Conservation (phyloP, 2,888 invertebrate genomes). For the Trimorus sp. region DNA sequence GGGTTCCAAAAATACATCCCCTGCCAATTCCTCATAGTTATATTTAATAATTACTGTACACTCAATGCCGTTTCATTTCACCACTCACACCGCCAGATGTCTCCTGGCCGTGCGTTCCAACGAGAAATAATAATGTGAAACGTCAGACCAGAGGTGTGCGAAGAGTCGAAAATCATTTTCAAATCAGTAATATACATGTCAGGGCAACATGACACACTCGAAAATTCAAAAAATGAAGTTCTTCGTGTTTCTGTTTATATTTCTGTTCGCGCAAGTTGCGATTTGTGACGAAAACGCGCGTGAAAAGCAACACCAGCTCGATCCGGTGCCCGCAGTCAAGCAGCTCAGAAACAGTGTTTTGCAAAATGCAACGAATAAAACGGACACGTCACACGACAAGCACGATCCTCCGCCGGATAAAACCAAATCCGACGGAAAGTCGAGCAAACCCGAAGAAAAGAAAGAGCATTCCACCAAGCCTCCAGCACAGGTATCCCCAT, state of each 20-base stretch:
- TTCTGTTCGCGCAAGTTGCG: constrained; percentile 67
- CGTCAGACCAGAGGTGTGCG: constrained; percentile 19
- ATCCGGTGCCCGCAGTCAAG: neutral
- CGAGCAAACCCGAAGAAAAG: constrained; percentile 2
- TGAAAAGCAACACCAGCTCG: neutral
- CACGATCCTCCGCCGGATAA: neutral
- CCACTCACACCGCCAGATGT: too few relatives aligned
- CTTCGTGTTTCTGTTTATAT: constrained; percentile 71
- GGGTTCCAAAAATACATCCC: too few relatives aligned
- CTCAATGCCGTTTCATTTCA: too few relatives aligned
- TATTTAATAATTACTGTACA: too few relatives aligned
- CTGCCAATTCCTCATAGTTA: too few relatives aligned
- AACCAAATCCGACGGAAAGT: constrained; percentile 4
- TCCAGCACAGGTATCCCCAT: constrained; percentile 6
- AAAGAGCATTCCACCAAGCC: neutral
- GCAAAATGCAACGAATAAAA: neutral
- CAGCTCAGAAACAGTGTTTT: neutral
- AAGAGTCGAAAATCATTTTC: constrained; percentile 6
- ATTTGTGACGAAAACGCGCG: constrained; percentile 58
- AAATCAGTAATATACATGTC: constrained; percentile 65
- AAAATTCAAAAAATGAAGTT: constrained; percentile 71
- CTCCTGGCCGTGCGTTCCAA: too few relatives aligned
- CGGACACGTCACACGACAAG: neutral
- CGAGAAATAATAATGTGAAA: constrained; percentile 22
- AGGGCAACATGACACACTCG: constrained; percentile 70